These are phyloP conservation scores for Diloba caeruleocephala DNA, from an alignment of 2,888 invertebrate species.

Conservation along the genomic window DNA sequence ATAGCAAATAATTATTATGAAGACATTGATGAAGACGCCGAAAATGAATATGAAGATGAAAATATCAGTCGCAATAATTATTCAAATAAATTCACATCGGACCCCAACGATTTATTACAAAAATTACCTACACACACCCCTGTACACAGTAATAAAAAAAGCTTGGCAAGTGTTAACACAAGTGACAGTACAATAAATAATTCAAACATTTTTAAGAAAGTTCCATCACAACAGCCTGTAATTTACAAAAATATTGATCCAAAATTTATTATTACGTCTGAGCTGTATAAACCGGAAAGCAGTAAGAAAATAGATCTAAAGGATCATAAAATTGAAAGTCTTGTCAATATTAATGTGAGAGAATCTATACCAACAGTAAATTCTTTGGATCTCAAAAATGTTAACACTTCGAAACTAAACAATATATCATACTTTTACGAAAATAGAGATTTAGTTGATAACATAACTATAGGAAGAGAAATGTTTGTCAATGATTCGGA, in stretches of 20 bases:
- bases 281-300: neutral
- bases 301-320: neutral
- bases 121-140: slow-evolving; percentile 2
- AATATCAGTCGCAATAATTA: neutral
- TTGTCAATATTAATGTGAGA: neutral
- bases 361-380: neutral
- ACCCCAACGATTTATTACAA: neutral
- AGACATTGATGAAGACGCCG: neutral
- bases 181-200: too few relatives aligned
- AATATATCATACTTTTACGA: neutral
- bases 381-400: neutral
- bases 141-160: neutral
- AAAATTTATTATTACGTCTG: slow-evolving; percentile 16
- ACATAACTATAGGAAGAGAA: neutral
- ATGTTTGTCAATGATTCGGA: neutral
- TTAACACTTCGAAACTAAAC: neutral
- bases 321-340: neutral
- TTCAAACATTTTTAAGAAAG: neutral
- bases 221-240: neutral
- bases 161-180: neutral
- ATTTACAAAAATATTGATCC: slow-evolving; percentile 28
- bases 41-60: neutral
- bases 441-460: neutral
- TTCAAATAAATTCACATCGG: neutral
- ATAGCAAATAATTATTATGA: neutral